A percentile compares a stretch with the other conserved stretches of the same genome.
Conservation (phyloP, 2,888 invertebrate genomes). For the Norana najaformis region DNA sequence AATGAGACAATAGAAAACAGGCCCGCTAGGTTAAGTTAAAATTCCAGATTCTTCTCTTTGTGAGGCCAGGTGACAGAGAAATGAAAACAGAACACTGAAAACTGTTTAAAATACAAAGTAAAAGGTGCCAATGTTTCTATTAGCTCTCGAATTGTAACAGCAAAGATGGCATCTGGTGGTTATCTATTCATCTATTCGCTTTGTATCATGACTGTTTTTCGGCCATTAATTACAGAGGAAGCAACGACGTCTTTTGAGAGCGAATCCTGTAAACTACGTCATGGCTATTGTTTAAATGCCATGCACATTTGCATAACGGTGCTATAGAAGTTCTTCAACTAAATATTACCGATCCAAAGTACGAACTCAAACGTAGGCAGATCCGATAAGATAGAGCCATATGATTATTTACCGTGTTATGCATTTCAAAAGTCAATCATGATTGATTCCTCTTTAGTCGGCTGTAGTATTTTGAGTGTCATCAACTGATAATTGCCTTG, state of each 20-base stretch:
- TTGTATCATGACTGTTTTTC: too few relatives aligned
- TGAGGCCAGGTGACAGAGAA: too few relatives aligned
- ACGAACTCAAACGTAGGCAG: background rate
- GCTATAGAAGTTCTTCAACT: background rate
- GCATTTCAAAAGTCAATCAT: background rate
- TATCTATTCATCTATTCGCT: too few relatives aligned
- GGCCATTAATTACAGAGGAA: background rate
- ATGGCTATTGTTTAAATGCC: background rate
- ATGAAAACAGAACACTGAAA: too few relatives aligned
- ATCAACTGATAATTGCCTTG: constrained; percentile 1
- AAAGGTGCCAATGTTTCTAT: background rate
- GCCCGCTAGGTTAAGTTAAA: background rate
- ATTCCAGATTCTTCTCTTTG: too few relatives aligned
- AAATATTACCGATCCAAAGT: background rate
- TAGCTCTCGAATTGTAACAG: background rate
- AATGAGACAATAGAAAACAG: background rate
- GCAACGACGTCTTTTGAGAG: background rate
- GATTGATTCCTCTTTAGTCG: background rate
- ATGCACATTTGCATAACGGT: background rate
- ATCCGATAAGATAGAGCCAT: background rate
- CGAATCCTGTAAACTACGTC: background rate
- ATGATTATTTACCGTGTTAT: background rate
- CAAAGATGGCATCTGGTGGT: too few relatives aligned
- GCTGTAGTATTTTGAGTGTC: background rate
- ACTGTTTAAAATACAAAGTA: too few relatives aligned